Percentiles rank a stretch among this genome's conserved stretches.
Evolutionary conservation across 2,797 vertebrate species (phyloP).

Genomic region (Schizopygopsis malacanthus): DNA sequence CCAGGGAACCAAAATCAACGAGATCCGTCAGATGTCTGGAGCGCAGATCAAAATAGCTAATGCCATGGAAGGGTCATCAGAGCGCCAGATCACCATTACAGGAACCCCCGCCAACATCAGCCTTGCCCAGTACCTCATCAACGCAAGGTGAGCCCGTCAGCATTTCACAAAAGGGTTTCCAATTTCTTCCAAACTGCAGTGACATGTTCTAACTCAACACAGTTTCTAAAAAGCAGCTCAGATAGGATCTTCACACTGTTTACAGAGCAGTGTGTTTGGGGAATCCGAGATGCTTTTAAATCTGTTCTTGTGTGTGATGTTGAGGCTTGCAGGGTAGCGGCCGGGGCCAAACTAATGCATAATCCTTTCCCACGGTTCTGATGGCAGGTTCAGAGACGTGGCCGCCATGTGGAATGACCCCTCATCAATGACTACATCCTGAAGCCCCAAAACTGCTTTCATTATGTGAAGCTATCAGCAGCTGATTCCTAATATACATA

Average conservation of each 20-base stretch:
- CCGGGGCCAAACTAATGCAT: slow-evolving; percentile 70
- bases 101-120: slow-evolving; percentile 98
- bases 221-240: slow-evolving; percentile 18
- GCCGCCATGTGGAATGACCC: slow-evolving; percentile 84
- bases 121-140: slow-evolving; percentile 98
- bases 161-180: background rate
- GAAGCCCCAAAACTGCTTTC: slow-evolving; percentile 74
- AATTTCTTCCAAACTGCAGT: slow-evolving; percentile 21
- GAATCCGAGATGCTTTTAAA: slow-evolving; percentile 38
- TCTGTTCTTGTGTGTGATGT: slow-evolving; percentile 48
- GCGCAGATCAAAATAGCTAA: slow-evolving; percentile 99
- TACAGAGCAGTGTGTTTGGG: background rate
- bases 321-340: slow-evolving; percentile 54
- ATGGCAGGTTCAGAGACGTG: slow-evolving; percentile 84
- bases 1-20: no score
- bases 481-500: slow-evolving; percentile 60
- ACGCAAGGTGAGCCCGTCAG: slow-evolving; percentile 85
- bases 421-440: slow-evolving; percentile 82
- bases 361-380: slow-evolving; percentile 76
- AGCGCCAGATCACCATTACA: slow-evolving; percentile 98
- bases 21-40: slow-evolving; percentile 98
- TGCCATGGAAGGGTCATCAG: slow-evolving; percentile 94
- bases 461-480: slow-evolving; percentile 71
- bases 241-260: background rate
- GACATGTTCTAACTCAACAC: slow-evolving; percentile 10